Evolutionary conservation across 2,797 vertebrate species (phyloP), one percentile per base, ranked within the genome.

Genomic region (Melanogrammus aeglefinus): DNA sequence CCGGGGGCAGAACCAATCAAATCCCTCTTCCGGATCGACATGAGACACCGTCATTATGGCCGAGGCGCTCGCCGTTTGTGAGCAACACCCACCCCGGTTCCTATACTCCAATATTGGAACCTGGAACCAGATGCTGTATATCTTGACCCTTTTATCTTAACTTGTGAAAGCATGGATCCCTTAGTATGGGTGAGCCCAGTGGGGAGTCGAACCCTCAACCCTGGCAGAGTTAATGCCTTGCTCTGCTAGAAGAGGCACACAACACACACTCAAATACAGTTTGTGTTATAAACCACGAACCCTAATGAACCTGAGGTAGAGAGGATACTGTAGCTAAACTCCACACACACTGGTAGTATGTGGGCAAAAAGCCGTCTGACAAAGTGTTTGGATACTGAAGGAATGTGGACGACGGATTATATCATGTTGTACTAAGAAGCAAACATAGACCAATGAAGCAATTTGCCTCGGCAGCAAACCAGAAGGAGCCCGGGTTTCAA

Each of bases 1-100:
- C 51, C 16, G 63, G 8, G 41, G 77, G 44, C 38, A 75, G 27
- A 44, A 33, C 27, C 38, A 24, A 72, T 36, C 72, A 69, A 81
- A 78, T 78, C 35, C 73, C 9, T 29, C 24, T 33, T 35, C 13
- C 12, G 31, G 31, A 10, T 69, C 7, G 24, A 27, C 63, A 12
- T 27, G 63, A n/a, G 63, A 24, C 57, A 63, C 57, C 7, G 57
- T 63, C n/a, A 24, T 63, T 63, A 63, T n/a, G 21, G 57, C 57
- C n/a, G 57, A n/a, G 21, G n/a, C n/a, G 57, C 57, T 24, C 57
- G 1, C 57, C 6, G 57, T 63, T 9, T 63, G 18, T 21, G 21
- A 63, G 57, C 57, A 63, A 63, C 57, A 63, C 57, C 6, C 51
- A n/a, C 6, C 51, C 39, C 41, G 12, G 3, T 44, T 21, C 16